A percentile compares a stretch with the other conserved stretches of the same genome.
These are phyloP conservation scores for Pseudococcus longispinus DNA, from an alignment of 2,888 invertebrate species.

Conservation along the genomic window DNA sequence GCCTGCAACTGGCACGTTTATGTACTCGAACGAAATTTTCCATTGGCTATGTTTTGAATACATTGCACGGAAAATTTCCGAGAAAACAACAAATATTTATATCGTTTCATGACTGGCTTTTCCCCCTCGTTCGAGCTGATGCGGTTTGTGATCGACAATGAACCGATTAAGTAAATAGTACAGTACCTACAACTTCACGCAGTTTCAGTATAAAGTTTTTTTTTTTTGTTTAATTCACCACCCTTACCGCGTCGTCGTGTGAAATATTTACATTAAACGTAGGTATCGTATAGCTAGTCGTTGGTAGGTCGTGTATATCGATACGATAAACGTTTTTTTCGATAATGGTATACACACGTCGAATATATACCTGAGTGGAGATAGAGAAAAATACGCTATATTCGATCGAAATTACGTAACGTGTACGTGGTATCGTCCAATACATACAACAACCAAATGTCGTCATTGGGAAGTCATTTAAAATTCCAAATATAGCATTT, in stretches of 20 bases:
- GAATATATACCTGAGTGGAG: background rate
- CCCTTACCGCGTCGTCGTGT: background rate
- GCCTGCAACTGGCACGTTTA: background rate
- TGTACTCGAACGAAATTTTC: background rate
- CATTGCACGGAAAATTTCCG: background rate
- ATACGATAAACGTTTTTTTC: background rate
- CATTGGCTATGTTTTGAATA: background rate
- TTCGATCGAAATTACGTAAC: conserved; percentile 23
- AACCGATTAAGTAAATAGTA: conserved; percentile 1
- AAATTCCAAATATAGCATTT: conserved; percentile 28
- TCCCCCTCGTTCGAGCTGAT: background rate
- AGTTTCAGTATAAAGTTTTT: background rate
- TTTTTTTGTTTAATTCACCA: background rate
- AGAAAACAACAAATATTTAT: background rate
- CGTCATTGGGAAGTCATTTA: conserved; percentile 10
- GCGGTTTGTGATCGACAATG: background rate
- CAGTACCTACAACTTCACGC: background rate
- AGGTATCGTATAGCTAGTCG: background rate
- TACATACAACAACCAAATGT: background rate
- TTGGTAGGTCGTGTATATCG: background rate
- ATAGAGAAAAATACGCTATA: background rate
- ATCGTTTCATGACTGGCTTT: background rate
- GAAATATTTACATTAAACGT: background rate
- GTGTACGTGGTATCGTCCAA: background rate
- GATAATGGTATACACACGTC: background rate